Evolutionary conservation across 2,888 invertebrate genomes (phyloP).

Genomic region (Nephrotoma flavescens): DNA sequence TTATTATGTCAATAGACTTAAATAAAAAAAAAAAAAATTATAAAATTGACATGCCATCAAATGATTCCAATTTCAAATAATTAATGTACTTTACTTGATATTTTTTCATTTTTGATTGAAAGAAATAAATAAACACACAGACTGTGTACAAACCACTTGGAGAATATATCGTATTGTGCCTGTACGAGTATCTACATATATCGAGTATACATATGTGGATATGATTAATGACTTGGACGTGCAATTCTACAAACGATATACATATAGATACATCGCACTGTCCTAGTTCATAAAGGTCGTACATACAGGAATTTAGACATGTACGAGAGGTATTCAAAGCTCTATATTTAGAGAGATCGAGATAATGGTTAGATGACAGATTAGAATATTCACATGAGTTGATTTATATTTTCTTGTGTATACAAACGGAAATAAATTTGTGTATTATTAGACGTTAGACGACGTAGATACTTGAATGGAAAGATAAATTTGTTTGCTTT

Average conservation of each 20-base stretch:
- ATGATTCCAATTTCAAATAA: background rate
- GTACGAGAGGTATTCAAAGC: background rate
- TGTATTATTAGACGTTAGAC: background rate
- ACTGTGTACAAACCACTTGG: background rate
- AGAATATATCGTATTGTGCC: background rate
- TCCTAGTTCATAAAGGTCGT: background rate
- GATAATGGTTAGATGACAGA: background rate
- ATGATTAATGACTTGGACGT: background rate
- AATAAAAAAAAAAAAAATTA: background rate
- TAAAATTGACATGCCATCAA: background rate
- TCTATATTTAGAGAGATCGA: background rate
- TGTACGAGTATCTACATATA: background rate
- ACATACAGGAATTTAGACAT: background rate
- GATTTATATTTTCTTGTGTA: background rate
- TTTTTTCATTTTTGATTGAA: background rate
- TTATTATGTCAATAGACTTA: background rate
- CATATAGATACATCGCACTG: background rate
- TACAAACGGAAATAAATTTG: background rate
- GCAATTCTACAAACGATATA: background rate
- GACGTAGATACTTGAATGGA: background rate
- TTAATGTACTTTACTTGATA: background rate
- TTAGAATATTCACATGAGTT: background rate
- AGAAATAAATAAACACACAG: background rate
- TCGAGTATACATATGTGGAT: background rate
- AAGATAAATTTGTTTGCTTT: background rate